A percentile compares a stretch with the other conserved stretches of the same genome.
Evolutionary conservation across 2,888 invertebrate species (phyloP).

Genomic region (Patella pellucida): DNA sequence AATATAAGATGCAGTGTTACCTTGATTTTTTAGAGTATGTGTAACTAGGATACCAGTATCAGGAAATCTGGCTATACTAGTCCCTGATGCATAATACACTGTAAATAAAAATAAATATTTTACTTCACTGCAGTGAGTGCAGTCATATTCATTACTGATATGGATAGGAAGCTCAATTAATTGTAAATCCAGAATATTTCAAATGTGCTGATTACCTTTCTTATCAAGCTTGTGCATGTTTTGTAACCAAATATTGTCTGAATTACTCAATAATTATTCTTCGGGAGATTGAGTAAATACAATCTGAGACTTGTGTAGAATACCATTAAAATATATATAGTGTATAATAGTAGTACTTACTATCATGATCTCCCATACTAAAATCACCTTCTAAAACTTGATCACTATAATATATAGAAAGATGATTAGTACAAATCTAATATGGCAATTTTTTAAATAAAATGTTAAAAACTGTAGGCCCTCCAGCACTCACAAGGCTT

Average conservation of each 20-base stretch:
- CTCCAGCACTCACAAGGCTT: neutral
- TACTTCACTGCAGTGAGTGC: neutral
- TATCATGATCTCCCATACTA: slow-evolving; percentile 86
- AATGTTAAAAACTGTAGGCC: too few species aligned
- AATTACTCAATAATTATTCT: too few species aligned
- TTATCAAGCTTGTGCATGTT: neutral
- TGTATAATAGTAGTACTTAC: slow-evolving; percentile 50
- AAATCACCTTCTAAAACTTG: slow-evolving; percentile 83
- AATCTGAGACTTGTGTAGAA: too few species aligned
- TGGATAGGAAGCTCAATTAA: slow-evolving; percentile 3
- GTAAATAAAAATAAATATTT: slow-evolving; percentile 31
- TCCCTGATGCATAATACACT: slow-evolving; percentile 92
- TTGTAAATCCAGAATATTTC: neutral
- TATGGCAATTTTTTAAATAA: neutral
- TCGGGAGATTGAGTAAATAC: too few species aligned
- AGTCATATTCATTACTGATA: neutral
- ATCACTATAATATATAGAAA: slow-evolving; percentile 60
- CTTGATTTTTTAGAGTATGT: slow-evolving; percentile 86
- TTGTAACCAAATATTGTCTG: too few species aligned
- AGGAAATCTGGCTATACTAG: slow-evolving; percentile 89
- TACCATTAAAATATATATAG: too few species aligned
- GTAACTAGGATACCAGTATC: slow-evolving; percentile 78
- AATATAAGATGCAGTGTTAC: slow-evolving; percentile 65
- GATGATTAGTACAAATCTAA: too few species aligned
- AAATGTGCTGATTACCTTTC: neutral